Base-by-base conservation (phyloP, 2,888 invertebrate species). In the Entomobrya multifasciata region DNA sequence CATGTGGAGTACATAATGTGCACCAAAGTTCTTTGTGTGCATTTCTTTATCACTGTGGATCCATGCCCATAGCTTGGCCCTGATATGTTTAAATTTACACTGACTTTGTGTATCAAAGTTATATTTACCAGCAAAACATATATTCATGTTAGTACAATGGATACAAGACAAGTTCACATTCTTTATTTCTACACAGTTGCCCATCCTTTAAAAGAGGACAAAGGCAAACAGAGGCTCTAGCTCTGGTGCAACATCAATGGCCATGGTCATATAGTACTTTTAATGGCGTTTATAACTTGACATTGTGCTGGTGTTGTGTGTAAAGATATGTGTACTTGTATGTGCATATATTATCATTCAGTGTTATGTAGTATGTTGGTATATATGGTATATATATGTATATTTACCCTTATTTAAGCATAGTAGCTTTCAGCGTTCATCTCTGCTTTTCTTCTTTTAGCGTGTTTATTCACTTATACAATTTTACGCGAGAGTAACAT, bases 211-310 rank as follows among this genome's bases (percentile, higher is more conserved):
- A 55, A 55, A 70, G 8, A 74, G 72, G 82, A 82, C 82, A 74
- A 72, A 49, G 17, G n/a, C 47, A 44, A 36, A 70, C 47, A 47
- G 67, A 49, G 47, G 49, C 83, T 74, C 83, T 76, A 76, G n/a
- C n/a, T n/a, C n/a, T n/a, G n/a, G n/a, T n/a, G n/a, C 82, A 76
- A 52, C 76, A 49, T 44, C 44, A 27, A 52, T 62, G 62, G 49
- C 60, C 74, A 83, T 76, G 76, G 65, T 44, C 52, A 36, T 36
- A 36, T 36, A 36, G 4, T 60, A 78, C 57, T 55, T 57, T 76
- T 60, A 72, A 15, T 0, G 57, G 57, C 17, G 17, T 11, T 17
- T 52, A 52, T 52, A 52, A 52, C 20, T 17, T 17, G n/a, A 52
- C 17, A 52, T 52, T 52, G n/a, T n/a, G 6, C 20, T 52, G 52